These are phyloP conservation scores for Hemithea aestivaria DNA, from an alignment of 2,888 invertebrate genomes.

Conservation along the genomic window DNA sequence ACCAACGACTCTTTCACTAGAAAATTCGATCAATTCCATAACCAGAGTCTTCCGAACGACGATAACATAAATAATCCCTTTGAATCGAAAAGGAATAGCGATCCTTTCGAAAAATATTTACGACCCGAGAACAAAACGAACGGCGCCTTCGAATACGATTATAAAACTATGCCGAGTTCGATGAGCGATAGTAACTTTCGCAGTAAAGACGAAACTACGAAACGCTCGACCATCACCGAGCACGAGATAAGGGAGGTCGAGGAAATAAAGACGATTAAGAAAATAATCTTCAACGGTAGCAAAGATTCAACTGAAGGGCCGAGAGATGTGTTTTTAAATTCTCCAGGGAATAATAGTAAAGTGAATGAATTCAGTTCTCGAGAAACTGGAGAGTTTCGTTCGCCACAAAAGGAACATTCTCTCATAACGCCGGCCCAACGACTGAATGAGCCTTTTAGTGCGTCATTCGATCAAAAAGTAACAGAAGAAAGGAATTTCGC, in stretches of 20 bases:
- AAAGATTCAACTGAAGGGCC: constrained; percentile 32
- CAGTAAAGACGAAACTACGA: constrained; percentile 56
- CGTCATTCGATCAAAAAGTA: constrained; percentile 34
- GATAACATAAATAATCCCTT: constrained; percentile 56
- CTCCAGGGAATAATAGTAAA: constrained; percentile 19
- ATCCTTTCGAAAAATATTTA: constrained; percentile 62
- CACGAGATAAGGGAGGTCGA: constrained; percentile 66
- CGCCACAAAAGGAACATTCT: constrained; percentile 32
- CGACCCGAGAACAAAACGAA: constrained; percentile 46
- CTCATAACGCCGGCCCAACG: constrained; percentile 34
- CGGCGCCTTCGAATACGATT: constrained; percentile 40
- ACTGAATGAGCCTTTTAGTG: constrained; percentile 37
- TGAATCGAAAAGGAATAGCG: constrained; percentile 53
- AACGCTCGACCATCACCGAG: constrained; percentile 63
- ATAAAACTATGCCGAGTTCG: constrained; percentile 50
- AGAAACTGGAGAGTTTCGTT: constrained; percentile 20
- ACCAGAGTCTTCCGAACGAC: constrained; percentile 44
- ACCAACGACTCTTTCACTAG: constrained; percentile 41
- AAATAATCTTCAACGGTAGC: constrained; percentile 62
- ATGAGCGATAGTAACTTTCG: constrained; percentile 60
- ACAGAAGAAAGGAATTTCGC: constrained; percentile 33
- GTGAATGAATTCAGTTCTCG: constrained; percentile 22
- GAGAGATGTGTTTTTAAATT: constrained; percentile 18
- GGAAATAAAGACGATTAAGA: constrained; percentile 73
- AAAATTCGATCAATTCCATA: constrained; percentile 37